Evolutionary conservation across 2,797 vertebrate genomes (phyloP), one percentile per base, ranked within the genome.

Genomic region (Huso huso): DNA sequence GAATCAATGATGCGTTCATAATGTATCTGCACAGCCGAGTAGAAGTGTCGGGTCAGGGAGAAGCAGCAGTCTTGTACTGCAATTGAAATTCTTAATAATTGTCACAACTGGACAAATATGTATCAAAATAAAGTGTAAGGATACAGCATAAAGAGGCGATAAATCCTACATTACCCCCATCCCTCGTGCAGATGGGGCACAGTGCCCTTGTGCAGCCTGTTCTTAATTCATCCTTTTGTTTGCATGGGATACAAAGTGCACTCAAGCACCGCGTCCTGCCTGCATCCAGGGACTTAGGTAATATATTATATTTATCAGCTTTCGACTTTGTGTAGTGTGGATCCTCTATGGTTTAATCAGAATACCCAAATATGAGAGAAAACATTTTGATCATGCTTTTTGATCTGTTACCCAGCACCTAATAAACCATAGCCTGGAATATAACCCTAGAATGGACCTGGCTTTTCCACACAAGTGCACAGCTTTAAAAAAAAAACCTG

Each of bases 241-340:
- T 69, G 68, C 69, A 77, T 73, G 72, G 69, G 79, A 83, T 81
- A 75, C 75, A 80, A 73, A 75, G 79, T 73, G 78, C 82, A 84
- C 78, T 71, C 83, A 84, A 83, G 84, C 83, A 84, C 80, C 80
- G 70, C 77, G 66, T 59, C 66, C 66, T 58, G 7, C 72, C 9
- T 10, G 69, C 74, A 78, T 78, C 76, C 72, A 78, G 79, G 77
- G 75, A 71, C 69, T 66, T 10, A 61, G 66, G 73, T 68, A 18
- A 81, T 83, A 77, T 82, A 85, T 87, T 78, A 79, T 77, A 83
- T 84, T 83, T 84, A 87, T 84, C 77, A 77, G 72, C 72, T 76
- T 77, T 79, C 67, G 67, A 81, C 74, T 76, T 37, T 37, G 23
- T 37, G 23, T 37, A 37, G 23, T 37, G 74, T 84, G 87, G 81